Conservation (phyloP, 2,113 vertebrate species). For the Bos indicus region DNA sequence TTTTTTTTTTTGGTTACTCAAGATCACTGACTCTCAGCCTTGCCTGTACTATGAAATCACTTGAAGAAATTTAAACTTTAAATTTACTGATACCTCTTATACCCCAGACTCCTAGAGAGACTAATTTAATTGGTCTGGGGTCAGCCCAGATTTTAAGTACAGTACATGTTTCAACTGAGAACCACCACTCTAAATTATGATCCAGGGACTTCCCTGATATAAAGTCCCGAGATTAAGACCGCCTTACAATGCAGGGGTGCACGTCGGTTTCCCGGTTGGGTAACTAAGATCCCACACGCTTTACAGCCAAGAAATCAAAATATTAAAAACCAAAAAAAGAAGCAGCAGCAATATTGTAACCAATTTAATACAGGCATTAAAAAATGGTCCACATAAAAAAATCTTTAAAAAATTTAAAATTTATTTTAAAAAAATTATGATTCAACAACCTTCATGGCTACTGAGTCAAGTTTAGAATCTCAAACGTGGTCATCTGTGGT, state of each 20-base stretch:
- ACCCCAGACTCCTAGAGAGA: not conserved
- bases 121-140: not conserved
- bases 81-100: not conserved
- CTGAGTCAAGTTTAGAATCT: not conserved
- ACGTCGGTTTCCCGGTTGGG: rapidly evolving
- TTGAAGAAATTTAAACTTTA: not conserved
- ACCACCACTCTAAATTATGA: not conserved
- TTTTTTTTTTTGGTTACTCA: not conserved
- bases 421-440: not conserved
- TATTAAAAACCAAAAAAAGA: not conserved
- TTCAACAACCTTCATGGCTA: not conserved
- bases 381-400: not conserved
- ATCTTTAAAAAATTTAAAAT: not conserved
- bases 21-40: not conserved
- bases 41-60: not conserved
- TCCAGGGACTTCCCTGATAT: not conserved
- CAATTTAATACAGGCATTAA: not conserved
- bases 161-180: not conserved
- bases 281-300: not conserved
- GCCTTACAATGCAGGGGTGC: not conserved
- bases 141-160: not conserved
- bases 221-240: not conserved
- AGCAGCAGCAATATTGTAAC: not conserved
- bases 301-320: not conserved
- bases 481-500: rapidly evolving